Conservation (phyloP, 2,113 vertebrate species). For the Megaceryle maxima region DNA sequence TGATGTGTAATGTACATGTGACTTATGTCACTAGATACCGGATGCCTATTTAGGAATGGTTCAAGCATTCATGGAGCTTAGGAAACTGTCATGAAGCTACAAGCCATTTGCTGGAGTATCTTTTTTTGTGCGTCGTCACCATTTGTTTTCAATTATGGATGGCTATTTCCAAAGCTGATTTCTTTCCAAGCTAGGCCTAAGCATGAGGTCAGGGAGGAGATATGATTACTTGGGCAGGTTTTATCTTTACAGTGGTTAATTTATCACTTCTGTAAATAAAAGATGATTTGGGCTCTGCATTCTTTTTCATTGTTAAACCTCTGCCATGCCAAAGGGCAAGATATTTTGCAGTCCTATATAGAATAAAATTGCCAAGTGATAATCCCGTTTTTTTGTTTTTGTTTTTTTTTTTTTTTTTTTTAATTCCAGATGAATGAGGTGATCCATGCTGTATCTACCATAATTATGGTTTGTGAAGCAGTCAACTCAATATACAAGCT, state of each 20-base stretch:
- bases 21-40: background rate
- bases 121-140: background rate
- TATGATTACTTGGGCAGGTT: constrained; percentile 24
- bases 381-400: no score
- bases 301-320: constrained; percentile 1
- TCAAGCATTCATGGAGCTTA: background rate
- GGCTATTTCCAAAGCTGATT: constrained; percentile 20
- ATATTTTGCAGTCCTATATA: background rate
- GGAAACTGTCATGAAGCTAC: background rate
- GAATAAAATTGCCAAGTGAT: background rate
- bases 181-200: constrained; percentile 29
- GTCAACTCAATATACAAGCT: background rate
- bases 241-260: constrained; percentile 55
- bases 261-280: constrained; percentile 50
- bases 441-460: background rate
- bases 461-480: constrained; percentile 10
- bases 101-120: background rate
- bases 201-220: constrained; percentile 37
- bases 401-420: background rate
- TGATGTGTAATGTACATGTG: background rate
- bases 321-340: background rate
- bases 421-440: constrained; percentile 40
- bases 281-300: background rate
- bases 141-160: constrained; percentile 53
- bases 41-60: background rate